Evolutionary conservation across 2,113 vertebrate species (phyloP).

Genomic region (Tupaia tana): DNA sequence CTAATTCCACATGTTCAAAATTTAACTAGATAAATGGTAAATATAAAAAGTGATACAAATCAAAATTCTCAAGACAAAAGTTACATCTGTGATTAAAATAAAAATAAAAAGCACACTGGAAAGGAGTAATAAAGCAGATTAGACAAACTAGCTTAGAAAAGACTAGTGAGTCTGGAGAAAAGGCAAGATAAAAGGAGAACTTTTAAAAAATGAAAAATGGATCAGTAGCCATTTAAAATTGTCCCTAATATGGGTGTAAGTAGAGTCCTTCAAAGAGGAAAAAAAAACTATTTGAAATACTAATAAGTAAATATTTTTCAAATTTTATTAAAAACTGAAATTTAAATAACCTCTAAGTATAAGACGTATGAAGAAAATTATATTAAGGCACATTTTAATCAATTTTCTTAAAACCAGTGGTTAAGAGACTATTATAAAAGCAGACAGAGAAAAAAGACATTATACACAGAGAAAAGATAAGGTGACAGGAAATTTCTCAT

Average conservation of each 20-base stretch:
- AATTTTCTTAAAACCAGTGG: neutral
- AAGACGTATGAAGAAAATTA: neutral
- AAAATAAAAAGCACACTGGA: neutral
- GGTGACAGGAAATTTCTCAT: neutral
- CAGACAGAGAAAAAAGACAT: neutral
- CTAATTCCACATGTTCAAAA: neutral
- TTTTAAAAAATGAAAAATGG: neutral
- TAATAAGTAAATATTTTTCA: neutral
- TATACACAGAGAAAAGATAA: neutral
- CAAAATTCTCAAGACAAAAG: neutral
- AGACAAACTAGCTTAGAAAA: neutral
- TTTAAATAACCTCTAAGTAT: neutral
- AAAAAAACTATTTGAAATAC: neutral
- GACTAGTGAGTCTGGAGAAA: neutral
- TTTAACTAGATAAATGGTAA: neutral
- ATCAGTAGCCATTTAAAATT: neutral
- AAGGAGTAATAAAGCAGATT: neutral
- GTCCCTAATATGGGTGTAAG: neutral
- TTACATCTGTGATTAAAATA: neutral
- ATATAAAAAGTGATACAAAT: neutral
- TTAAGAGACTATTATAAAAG: neutral
- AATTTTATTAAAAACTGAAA: neutral
- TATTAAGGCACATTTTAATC: neutral
- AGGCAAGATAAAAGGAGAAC: neutral
- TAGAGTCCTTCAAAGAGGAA: neutral